phyloP scores from a whole-genome alignment of 2,797 vertebrate genomes.

The Rhabdomys pumilio region DNA sequence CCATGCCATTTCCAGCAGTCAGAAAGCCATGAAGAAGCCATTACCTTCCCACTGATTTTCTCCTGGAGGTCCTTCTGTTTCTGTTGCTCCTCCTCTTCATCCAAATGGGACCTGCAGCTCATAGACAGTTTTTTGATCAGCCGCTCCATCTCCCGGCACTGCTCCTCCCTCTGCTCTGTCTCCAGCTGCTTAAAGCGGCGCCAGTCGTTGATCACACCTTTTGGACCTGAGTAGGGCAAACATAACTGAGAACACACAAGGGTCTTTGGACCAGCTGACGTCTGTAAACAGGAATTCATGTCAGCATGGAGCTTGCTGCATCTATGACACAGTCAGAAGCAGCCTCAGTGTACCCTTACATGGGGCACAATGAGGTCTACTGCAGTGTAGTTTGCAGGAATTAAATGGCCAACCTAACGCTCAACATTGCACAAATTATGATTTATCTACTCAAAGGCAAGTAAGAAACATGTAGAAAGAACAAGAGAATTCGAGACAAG shows the following conservation, averaged over 20 bases:
- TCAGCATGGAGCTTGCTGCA: not conserved
- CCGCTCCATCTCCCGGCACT: conserved; percentile 96
- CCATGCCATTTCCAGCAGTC: not conserved
- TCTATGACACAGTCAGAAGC: not conserved
- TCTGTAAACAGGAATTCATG: not conserved
- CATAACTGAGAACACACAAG: not conserved
- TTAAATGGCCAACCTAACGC: not conserved
- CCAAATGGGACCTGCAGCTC: conserved; percentile 96
- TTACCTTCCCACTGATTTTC: conserved; percentile 96
- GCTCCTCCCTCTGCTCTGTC: conserved; percentile 96
- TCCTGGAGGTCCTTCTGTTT: conserved; percentile 96
- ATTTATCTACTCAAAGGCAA: conserved; percentile 65
- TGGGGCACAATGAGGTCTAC: not conserved
- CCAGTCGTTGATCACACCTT: conserved; percentile 99
- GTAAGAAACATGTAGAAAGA: conserved; percentile 54
- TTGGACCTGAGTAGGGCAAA: conserved; percentile 92
- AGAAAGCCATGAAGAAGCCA: not conserved
- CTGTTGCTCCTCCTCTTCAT: conserved; percentile 94
- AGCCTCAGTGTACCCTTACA: not conserved
- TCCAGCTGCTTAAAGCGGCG: conserved; percentile 98
- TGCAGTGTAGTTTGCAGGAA: not conserved
- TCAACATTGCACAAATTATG: not conserved
- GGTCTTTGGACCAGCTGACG: not conserved
- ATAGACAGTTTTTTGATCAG: conserved; percentile 97
- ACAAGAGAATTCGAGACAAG: not conserved